A percentile compares a stretch with the other conserved stretches of the same genome.
Evolutionary conservation across 2,888 invertebrate genomes (phyloP).

Genomic region (Mimas tiliae): DNA sequence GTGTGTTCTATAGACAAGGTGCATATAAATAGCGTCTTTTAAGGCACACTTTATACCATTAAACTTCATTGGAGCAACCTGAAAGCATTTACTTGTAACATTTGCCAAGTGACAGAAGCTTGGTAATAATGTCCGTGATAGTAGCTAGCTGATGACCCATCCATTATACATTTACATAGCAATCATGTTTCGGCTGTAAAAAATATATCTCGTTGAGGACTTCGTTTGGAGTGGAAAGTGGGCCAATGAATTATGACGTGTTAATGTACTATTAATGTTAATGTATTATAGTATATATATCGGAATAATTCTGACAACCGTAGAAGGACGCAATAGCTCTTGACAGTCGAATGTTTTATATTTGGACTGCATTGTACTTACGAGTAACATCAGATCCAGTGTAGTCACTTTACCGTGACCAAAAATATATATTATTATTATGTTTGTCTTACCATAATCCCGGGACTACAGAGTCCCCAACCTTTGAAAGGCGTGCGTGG

Average conservation of each 20-base stretch:
- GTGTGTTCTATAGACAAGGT: conserved; percentile 31
- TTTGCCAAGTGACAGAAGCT: conserved; percentile 62
- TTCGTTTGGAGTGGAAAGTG: conserved; percentile 19
- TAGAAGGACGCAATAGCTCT: too few species aligned
- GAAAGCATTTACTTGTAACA: conserved; percentile 71
- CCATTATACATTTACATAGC: conserved; percentile 73
- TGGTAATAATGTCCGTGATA: conserved; percentile 61
- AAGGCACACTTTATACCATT: conserved; percentile 46
- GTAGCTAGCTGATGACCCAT: conserved; percentile 60
- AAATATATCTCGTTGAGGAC: conserved; percentile 41
- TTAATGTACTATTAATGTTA: not conserved
- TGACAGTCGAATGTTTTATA: too few species aligned
- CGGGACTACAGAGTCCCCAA: too few species aligned
- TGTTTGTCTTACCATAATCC: too few species aligned
- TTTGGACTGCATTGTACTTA: too few species aligned
- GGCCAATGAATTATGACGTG: not conserved
- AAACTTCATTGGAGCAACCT: conserved; percentile 45
- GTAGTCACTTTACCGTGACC: too few species aligned
- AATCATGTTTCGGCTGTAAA: conserved; percentile 46
- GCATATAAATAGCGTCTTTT: conserved; percentile 35
- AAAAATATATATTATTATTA: too few species aligned
- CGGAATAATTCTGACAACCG: too few species aligned
- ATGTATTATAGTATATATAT: too few species aligned
- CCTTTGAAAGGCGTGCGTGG: too few species aligned
- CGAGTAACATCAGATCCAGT: too few species aligned